These are phyloP conservation scores for Metellina segmentata DNA, from an alignment of 2,888 invertebrate genomes.

Conservation along the genomic window DNA sequence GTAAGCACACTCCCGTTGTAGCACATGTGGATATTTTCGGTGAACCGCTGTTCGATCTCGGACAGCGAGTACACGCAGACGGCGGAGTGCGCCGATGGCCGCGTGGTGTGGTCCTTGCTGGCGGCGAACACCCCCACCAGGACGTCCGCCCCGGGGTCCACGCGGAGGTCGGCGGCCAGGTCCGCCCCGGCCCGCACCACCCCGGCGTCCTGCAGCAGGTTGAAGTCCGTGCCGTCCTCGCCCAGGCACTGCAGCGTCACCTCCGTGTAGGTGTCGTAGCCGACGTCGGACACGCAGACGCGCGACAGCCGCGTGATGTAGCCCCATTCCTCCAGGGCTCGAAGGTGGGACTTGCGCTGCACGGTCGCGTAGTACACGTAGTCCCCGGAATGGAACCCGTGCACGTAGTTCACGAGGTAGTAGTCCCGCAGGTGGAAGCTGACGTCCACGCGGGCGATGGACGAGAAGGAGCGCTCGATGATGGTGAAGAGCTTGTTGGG, in stretches of 20 bases:
- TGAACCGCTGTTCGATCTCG: conserved; percentile 94
- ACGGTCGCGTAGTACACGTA: conserved; percentile 98
- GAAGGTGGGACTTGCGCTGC: conserved; percentile 94
- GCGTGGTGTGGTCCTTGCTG: conserved; percentile 77
- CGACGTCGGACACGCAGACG: conserved; percentile 95
- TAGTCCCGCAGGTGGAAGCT: conserved; percentile 87
- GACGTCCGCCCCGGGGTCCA: conserved; percentile 89
- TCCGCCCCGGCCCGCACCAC: conserved; percentile 92
- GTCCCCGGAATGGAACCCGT: conserved; percentile 96
- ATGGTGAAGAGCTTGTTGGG: conserved; percentile 75
- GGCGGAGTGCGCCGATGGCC: conserved; percentile 85
- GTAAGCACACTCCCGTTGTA: conserved; percentile 96
- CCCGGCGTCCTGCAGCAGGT: conserved; percentile 96
- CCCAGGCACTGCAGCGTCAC: conserved; percentile 94
- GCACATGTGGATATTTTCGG: conserved; percentile 98
- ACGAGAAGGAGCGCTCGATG: conserved; percentile 78
- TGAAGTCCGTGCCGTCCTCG: conserved; percentile 86
- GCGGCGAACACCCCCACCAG: conserved; percentile 90
- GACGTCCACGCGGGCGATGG: conserved; percentile 78
- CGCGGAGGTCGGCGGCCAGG: conserved; percentile 85
- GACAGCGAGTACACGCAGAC: conserved; percentile 95
- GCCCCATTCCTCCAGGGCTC: conserved; percentile 93
- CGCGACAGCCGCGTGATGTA: conserved; percentile 94
- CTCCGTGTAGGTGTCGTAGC: conserved; percentile 98
- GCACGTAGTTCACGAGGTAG: conserved; percentile 96